These are phyloP conservation scores for Anticlea derivata DNA, from an alignment of 2,888 invertebrate genomes.

Conservation along the genomic window DNA sequence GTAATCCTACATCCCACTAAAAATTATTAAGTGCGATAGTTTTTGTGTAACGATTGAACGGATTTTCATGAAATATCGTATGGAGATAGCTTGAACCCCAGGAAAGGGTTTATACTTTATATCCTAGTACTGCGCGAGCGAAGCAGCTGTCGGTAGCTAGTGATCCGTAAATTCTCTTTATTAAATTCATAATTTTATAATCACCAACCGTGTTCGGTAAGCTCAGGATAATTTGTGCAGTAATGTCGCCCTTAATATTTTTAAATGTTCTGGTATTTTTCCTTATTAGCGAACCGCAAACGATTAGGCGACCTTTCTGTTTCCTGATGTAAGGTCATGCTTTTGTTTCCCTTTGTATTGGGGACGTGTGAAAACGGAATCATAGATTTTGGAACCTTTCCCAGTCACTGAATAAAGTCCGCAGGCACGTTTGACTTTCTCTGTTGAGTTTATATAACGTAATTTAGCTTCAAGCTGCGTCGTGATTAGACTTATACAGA, in stretches of 20 bases:
- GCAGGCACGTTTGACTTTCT: constrained; percentile 1
- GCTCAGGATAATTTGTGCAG: constrained; percentile 26
- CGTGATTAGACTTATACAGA: not conserved
- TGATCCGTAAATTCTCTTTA: constrained; percentile 1
- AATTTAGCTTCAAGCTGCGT: constrained; percentile 1
- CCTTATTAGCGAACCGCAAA: constrained; percentile 37
- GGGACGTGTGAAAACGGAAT: constrained; percentile 16
- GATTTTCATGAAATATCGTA: too few species aligned
- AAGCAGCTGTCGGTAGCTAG: too few species aligned
- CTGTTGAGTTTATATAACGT: constrained; percentile 6
- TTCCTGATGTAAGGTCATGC: constrained; percentile 29
- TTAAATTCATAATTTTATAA: constrained; percentile 10
- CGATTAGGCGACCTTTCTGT: constrained; percentile 38
- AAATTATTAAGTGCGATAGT: too few species aligned
- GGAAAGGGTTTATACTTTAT: too few species aligned
- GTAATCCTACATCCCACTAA: too few species aligned
- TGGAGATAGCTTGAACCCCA: too few species aligned
- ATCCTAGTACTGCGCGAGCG: too few species aligned
- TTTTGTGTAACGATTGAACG: too few species aligned
- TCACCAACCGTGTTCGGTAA: constrained; percentile 6
- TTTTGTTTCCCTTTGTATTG: constrained; percentile 25
- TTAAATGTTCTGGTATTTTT: constrained; percentile 34
- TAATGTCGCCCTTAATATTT: constrained; percentile 31
- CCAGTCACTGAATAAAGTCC: constrained; percentile 11
- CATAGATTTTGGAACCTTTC: constrained; percentile 11